Percentiles rank a stretch among this genome's conserved stretches.
phyloP scores from a whole-genome alignment of 2,797 vertebrate species.

The Leucoraja ocellata region DNA sequence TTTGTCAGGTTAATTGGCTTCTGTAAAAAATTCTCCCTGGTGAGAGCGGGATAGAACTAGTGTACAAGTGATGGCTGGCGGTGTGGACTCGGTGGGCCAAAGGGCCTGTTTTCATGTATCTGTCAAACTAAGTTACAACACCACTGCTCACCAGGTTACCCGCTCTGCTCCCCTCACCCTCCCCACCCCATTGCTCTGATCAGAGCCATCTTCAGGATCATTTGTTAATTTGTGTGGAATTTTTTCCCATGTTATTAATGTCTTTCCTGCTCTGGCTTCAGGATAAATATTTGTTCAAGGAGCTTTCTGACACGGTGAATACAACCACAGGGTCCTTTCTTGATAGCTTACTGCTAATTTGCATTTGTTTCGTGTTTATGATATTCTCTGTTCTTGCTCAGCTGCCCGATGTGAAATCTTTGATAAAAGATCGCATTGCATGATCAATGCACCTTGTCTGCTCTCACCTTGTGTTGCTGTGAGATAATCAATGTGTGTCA shows the following conservation, averaged over 20 bases:
- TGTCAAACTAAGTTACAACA: too few species aligned
- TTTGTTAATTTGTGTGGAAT: not conserved
- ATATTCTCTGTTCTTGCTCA: constrained; percentile 18
- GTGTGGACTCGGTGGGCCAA: too few species aligned
- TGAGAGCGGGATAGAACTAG: too few species aligned
- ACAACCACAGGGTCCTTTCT: not conserved
- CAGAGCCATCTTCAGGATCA: not conserved
- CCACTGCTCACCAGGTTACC: too few species aligned
- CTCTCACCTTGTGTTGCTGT: constrained; percentile 43
- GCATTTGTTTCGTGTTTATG: not conserved
- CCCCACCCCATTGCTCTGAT: too few species aligned
- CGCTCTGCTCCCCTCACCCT: too few species aligned
- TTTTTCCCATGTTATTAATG: not conserved
- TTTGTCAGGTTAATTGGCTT: too few species aligned
- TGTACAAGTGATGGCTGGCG: too few species aligned
- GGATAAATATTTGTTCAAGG: not conserved
- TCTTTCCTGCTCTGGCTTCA: not conserved
- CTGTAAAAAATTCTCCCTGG: too few species aligned
- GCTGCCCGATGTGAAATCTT: constrained; percentile 16
- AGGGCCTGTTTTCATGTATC: too few species aligned
- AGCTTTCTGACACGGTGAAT: not conserved
- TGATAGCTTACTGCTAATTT: not conserved
- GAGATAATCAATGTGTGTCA: constrained; percentile 49
- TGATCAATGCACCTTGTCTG: constrained; percentile 45
- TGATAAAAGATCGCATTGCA: constrained; percentile 31